phyloP scores from a whole-genome alignment of 2,888 invertebrate genomes.

The Shargacucullia verbasci region DNA sequence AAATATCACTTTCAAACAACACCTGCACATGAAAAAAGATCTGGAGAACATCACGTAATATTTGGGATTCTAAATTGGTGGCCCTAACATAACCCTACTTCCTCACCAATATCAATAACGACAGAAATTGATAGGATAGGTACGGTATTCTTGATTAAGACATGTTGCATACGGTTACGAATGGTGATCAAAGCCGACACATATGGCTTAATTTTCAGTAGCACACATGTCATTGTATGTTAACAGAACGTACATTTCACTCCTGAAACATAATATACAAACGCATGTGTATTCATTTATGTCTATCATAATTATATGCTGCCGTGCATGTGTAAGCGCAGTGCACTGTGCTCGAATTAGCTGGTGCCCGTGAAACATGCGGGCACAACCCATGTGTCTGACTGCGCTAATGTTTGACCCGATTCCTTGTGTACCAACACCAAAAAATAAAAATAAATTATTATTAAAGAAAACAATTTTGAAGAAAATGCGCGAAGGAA shows the following conservation, averaged over 20 bases:
- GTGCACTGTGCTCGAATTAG: slow-evolving; percentile 30
- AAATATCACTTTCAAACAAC: too few species aligned
- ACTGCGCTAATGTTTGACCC: slow-evolving; percentile 32
- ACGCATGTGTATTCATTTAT: slow-evolving; percentile 28
- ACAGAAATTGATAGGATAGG: too few species aligned
- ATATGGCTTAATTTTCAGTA: slow-evolving; percentile 1
- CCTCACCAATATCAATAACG: too few species aligned
- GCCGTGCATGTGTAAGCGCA: slow-evolving; percentile 10
- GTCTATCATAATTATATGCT: slow-evolving; percentile 38
- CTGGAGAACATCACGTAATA: too few species aligned
- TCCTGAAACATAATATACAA: slow-evolving; percentile 14
- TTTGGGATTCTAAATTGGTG: too few species aligned
- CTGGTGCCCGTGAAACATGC: slow-evolving; percentile 25
- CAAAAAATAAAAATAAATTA: slow-evolving; percentile 16
- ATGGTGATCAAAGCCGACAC: background rate
- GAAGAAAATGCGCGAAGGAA: slow-evolving; percentile 17
- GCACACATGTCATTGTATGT: background rate
- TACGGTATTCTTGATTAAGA: too few species aligned
- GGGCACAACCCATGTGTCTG: slow-evolving; percentile 6
- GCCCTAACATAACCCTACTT: too few species aligned
- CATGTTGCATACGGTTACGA: too few species aligned
- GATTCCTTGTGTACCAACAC: slow-evolving; percentile 9
- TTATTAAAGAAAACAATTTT: slow-evolving; percentile 17
- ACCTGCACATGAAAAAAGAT: too few species aligned
- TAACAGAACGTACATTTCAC: slow-evolving; percentile 17